These are phyloP conservation scores for Drosophila setifemur DNA, from an alignment of 1,140 invertebrate genomes.

Conservation along the genomic window DNA sequence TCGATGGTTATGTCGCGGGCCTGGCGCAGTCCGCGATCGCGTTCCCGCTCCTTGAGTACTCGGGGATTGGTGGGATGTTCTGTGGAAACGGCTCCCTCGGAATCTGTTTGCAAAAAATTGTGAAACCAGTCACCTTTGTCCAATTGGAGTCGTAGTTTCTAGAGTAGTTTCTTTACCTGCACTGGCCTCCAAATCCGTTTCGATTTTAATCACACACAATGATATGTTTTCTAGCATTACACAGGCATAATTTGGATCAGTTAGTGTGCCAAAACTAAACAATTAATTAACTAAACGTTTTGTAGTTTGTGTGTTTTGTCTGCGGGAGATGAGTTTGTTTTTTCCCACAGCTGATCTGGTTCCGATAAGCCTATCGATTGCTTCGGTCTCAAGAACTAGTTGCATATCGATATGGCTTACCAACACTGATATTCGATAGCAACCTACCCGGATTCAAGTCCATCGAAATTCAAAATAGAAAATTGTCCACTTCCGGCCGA, in stretches of 20 bases:
- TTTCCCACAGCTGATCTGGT: slow-evolving; percentile 6
- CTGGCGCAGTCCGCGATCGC: slow-evolving; percentile 84
- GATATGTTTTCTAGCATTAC: slow-evolving; percentile 81
- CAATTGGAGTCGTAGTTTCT: not conserved
- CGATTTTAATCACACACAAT: slow-evolving; percentile 80
- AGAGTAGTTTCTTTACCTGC: slow-evolving; percentile 42
- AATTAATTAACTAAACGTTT: not conserved
- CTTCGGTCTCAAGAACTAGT: not conserved
- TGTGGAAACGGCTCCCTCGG: slow-evolving; percentile 68
- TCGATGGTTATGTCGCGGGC: slow-evolving; percentile 86
- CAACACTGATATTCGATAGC: slow-evolving; percentile 21
- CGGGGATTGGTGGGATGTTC: slow-evolving; percentile 80
- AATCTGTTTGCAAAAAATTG: not conserved
- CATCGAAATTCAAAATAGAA: slow-evolving; percentile 11
- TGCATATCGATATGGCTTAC: not conserved
- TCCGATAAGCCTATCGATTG: not conserved
- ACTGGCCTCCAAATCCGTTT: slow-evolving; percentile 67
- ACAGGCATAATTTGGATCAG: slow-evolving; percentile 61
- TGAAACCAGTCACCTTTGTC: slow-evolving; percentile 24
- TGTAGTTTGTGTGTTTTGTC: slow-evolving; percentile 1
- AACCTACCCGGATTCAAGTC: slow-evolving; percentile 9
- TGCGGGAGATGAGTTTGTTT: slow-evolving; percentile 17
- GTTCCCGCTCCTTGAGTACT: slow-evolving; percentile 81
- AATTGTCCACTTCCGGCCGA: not conserved
- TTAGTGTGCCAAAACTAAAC: slow-evolving; percentile 23